Base-by-base conservation (phyloP, 1,140 invertebrate genomes). In the Saccostrea cuccullata region DNA sequence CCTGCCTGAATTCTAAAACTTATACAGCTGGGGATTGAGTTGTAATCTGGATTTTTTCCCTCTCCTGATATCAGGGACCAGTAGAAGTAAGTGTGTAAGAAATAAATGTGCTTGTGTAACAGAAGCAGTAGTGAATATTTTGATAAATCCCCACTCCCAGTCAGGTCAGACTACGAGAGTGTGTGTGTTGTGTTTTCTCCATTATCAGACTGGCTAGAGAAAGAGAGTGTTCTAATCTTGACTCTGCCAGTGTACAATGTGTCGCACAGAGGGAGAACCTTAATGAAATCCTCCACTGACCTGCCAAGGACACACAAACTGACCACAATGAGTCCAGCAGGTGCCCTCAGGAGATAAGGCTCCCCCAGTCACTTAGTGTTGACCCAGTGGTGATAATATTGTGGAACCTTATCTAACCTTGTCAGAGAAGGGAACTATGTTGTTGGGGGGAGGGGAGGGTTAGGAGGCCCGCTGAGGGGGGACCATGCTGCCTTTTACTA, bases 321-420 rank as follows among this genome's bases (percentile, higher is more conserved):
- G 70, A 77, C 70, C 70, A 77, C 30, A 77, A 36, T 77, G 70
- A 26, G 23, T 26, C 17, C 70, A 77, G 70, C 26, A 77, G 70
- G 70, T 77, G 70, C 70, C 70, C 70, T 77, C 9, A 1, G 30
- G 30, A 30, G 70, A 77, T 77, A 77, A 77, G 30, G 30, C 70
- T 77, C 70, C 70, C 70, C 70, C 23, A 30, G 23, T 36, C 26
- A 36, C n/a, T n/a, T 20, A 36, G 26, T 77, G 70, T 77, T 77
- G 23, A 77, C 70, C 60, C 70, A 77, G 23, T 30, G 70, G 70
- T 77, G 70, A 36, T 77, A 36, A 36, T 77, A 77, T 77, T 77
- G 70, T 30, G 70, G 70, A 77, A 77, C 70, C 70, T 77, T 77
- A 77, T 77, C 70, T 77, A 77, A 77, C 70, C 70, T 77, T 36